phyloP scores from a whole-genome alignment of 2,113 vertebrate genomes.

The Genyomyrus donnyi region DNA sequence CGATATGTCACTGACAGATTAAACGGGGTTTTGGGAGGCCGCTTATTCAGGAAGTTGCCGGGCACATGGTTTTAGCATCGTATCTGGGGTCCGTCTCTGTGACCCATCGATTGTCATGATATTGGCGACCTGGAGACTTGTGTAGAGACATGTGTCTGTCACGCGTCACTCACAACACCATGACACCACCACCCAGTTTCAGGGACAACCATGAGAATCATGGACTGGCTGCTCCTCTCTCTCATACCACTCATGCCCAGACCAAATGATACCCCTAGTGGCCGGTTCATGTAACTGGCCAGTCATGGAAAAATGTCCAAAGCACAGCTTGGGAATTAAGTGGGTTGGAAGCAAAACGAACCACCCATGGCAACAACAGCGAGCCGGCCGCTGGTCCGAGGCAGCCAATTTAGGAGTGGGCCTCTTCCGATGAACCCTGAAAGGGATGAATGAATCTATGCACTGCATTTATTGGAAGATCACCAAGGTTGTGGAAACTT shows the following conservation, averaged over 20 bases:
- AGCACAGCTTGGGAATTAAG: not conserved
- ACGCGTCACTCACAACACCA: not conserved
- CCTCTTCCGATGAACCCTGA: not conserved
- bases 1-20: not conserved
- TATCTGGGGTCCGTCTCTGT: not conserved
- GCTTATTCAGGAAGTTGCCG: not conserved
- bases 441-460: not conserved
- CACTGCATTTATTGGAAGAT: not conserved
- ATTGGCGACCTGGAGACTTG: not conserved
- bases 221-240: not conserved
- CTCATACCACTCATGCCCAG: not conserved
- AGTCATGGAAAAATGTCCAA: not conserved
- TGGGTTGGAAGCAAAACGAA: not conserved
- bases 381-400: not conserved
- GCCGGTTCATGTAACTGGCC: not conserved
- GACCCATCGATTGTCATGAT: not conserved
- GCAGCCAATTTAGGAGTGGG: not conserved
- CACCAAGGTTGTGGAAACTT: not conserved
- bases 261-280: not conserved
- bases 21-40: not conserved
- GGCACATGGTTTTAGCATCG: not conserved
- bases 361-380: no score
- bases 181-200: not conserved
- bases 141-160: not conserved
- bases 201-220: not conserved